A percentile compares a stretch with the other conserved stretches of the same genome.
These are phyloP conservation scores for Darevskia nairensis DNA, from an alignment of 2,797 vertebrate genomes.

Conservation along the genomic window DNA sequence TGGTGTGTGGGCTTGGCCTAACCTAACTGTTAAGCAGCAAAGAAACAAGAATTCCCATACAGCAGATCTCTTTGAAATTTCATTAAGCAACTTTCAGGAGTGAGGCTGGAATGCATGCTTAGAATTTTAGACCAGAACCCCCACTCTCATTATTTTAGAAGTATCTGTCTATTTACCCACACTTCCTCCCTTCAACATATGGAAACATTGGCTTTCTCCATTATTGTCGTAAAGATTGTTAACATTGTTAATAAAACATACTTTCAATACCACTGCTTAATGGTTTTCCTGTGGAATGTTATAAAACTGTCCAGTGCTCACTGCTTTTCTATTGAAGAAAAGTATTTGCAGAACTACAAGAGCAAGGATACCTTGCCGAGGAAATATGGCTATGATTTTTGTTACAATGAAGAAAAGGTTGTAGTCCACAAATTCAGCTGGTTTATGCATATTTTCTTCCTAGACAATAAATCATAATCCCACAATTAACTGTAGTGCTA, in stretches of 20 bases:
- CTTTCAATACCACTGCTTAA: slow-evolving; percentile 65
- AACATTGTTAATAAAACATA: slow-evolving; percentile 69
- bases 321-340: slow-evolving; percentile 68
- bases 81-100: background rate
- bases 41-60: background rate
- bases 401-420: slow-evolving; percentile 60
- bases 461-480: slow-evolving; percentile 49
- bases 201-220: slow-evolving; percentile 60
- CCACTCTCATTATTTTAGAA: slow-evolving; percentile 41
- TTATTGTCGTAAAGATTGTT: slow-evolving; percentile 69
- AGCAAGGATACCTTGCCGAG: slow-evolving; percentile 64
- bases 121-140: background rate
- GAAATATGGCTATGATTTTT: slow-evolving; percentile 69
- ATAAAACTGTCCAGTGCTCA: slow-evolving; percentile 64
- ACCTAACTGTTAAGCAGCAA: background rate
- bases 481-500: slow-evolving; percentile 33
- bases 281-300: slow-evolving; percentile 75
- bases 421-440: slow-evolving; percentile 52
- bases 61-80: background rate
- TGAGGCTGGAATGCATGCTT: background rate
- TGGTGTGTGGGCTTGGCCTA: slow-evolving; percentile 17
- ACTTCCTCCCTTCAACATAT: slow-evolving; percentile 51
- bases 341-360: slow-evolving; percentile 67
- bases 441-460: slow-evolving; percentile 58
- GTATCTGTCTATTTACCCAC: slow-evolving; percentile 63